phyloP scores from a whole-genome alignment of 2,888 invertebrate genomes.

The Drosophila borealis region DNA sequence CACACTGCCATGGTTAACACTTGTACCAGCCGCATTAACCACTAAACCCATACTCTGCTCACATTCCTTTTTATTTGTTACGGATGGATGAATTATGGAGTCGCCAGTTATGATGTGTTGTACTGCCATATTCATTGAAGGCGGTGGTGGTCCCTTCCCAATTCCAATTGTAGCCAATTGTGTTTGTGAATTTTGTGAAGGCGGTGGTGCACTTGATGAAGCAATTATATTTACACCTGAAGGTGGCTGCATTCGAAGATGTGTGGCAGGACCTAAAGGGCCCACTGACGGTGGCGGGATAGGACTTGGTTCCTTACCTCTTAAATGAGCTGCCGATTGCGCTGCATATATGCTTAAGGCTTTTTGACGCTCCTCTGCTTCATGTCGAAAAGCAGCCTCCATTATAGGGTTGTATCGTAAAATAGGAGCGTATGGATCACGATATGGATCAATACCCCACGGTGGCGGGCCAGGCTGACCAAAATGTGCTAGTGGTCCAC shows the following conservation, averaged over 20 bases:
- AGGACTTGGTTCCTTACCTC: slow-evolving; percentile 85
- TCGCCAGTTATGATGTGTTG: slow-evolving; percentile 81
- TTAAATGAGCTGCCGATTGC: slow-evolving; percentile 85
- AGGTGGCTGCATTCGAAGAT: slow-evolving; percentile 83
- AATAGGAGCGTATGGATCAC: slow-evolving; percentile 88
- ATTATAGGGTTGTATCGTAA: slow-evolving; percentile 92
- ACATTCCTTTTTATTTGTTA: slow-evolving; percentile 65
- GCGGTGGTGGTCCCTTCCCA: slow-evolving; percentile 42
- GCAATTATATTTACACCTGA: slow-evolving; percentile 31
- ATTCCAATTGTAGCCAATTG: slow-evolving; percentile 45
- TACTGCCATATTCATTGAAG: slow-evolving; percentile 60
- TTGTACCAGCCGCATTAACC: slow-evolving; percentile 40
- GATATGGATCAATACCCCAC: slow-evolving; percentile 88
- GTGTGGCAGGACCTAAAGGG: slow-evolving; percentile 76
- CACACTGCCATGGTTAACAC: slow-evolving; percentile 43
- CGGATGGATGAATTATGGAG: slow-evolving; percentile 64
- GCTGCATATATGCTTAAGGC: slow-evolving; percentile 90
- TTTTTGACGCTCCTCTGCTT: slow-evolving; percentile 92
- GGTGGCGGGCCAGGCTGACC: slow-evolving; percentile 86
- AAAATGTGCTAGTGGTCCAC: slow-evolving; percentile 87
- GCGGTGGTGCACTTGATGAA: slow-evolving; percentile 26
- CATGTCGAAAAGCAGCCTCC: slow-evolving; percentile 91
- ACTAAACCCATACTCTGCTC: slow-evolving; percentile 65
- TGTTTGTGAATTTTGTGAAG: slow-evolving; percentile 35
- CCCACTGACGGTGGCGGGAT: slow-evolving; percentile 83